Conservation (phyloP, 2,113 vertebrate genomes). For the Otolemur garnettii region DNA sequence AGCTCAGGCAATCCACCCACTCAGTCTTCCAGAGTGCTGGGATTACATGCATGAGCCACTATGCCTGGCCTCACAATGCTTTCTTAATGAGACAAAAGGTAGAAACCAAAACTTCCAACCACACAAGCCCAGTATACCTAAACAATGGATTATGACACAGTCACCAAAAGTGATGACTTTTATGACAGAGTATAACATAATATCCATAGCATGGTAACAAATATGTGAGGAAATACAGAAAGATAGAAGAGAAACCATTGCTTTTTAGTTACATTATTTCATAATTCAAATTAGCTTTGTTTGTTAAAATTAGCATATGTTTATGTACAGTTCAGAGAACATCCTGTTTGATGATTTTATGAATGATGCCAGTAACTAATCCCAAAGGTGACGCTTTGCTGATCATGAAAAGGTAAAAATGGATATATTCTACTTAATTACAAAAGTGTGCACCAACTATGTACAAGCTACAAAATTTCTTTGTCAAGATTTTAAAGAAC, state of each 20-base stretch:
- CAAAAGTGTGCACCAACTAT: neutral
- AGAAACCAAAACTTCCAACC: slow-evolving; percentile 53
- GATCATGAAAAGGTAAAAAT: slow-evolving; percentile 26
- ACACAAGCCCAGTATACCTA: neutral
- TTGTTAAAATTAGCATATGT: slow-evolving; percentile 40
- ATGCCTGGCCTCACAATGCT: too few relatives aligned
- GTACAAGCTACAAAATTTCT: slow-evolving; percentile 28
- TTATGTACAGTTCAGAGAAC: neutral
- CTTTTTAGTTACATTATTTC: slow-evolving; percentile 48
- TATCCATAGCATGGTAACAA: neutral
- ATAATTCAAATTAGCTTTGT: slow-evolving; percentile 38
- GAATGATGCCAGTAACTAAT: neutral
- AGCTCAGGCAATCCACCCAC: too few relatives aligned
- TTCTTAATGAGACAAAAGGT: slow-evolving; percentile 18
- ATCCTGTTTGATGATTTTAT: slow-evolving; percentile 25
- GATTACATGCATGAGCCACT: too few relatives aligned
- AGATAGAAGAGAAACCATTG: neutral
- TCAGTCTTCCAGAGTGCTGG: too few relatives aligned
- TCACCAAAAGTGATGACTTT: neutral
- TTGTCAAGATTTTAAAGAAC: slow-evolving; percentile 6
- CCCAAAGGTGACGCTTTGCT: neutral
- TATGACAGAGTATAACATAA: neutral
- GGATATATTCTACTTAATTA: slow-evolving; percentile 9
- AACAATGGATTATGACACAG: neutral
- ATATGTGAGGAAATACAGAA: neutral